Percentiles rank a stretch among this genome's conserved stretches.
Conservation (phyloP, 2,888 invertebrate species). For the Cerceris ruficornis region DNA sequence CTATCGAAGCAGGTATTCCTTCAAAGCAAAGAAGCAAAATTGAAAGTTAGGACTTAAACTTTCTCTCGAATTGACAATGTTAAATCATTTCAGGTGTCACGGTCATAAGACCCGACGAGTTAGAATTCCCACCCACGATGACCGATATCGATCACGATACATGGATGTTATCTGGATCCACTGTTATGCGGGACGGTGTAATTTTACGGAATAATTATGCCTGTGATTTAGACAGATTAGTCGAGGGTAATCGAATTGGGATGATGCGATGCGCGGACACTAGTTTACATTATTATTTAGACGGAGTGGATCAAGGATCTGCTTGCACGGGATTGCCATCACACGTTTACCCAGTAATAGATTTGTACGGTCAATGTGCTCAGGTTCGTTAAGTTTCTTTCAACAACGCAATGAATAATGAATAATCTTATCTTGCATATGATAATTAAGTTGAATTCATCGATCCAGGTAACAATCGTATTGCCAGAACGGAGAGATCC, state of each 20-base stretch:
- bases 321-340: slow-evolving; percentile 91
- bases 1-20: slow-evolving; percentile 90
- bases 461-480: slow-evolving; percentile 77
- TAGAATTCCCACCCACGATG: slow-evolving; percentile 94
- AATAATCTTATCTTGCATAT: neutral
- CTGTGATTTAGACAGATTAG: slow-evolving; percentile 92
- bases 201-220: slow-evolving; percentile 93
- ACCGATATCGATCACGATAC: slow-evolving; percentile 96
- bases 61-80: neutral
- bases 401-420: neutral
- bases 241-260: slow-evolving; percentile 90
- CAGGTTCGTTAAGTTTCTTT: slow-evolving; percentile 83
- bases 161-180: slow-evolving; percentile 95
- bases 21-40: neutral
- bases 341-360: slow-evolving; percentile 96
- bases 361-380: slow-evolving; percentile 96
- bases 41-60: neutral
- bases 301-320: slow-evolving; percentile 93
- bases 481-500: slow-evolving; percentile 79
- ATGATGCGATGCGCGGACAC: slow-evolving; percentile 94
- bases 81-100: slow-evolving; percentile 87
- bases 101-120: slow-evolving; percentile 93
- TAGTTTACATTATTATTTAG: slow-evolving; percentile 92
- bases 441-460: neutral
- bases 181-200: slow-evolving; percentile 95